Percentiles rank a stretch among this genome's conserved stretches.
These are phyloP conservation scores for Heliconius ethilla DNA, from an alignment of 2,888 invertebrate genomes.

Conservation along the genomic window DNA sequence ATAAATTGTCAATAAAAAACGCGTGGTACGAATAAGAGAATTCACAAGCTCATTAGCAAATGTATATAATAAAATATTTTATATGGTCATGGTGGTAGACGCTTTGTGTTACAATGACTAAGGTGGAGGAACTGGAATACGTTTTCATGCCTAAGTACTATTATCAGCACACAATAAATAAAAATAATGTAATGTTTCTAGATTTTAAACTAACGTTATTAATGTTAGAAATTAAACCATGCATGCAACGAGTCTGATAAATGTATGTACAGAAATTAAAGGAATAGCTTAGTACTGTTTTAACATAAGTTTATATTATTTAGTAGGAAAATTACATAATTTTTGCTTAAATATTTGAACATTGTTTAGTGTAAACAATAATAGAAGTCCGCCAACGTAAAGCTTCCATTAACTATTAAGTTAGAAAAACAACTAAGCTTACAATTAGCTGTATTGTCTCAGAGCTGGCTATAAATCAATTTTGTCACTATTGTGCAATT, in stretches of 20 bases:
- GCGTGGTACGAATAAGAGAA: not conserved
- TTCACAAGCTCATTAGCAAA: slow-evolving; percentile 4
- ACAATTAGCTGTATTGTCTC: slow-evolving; percentile 72
- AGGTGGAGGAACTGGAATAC: slow-evolving; percentile 33
- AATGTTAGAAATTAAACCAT: slow-evolving; percentile 10
- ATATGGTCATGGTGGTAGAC: slow-evolving; percentile 31
- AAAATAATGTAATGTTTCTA: slow-evolving; percentile 1
- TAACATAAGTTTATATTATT: not conserved
- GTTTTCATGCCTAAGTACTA: slow-evolving; percentile 38
- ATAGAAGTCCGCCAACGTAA: slow-evolving; percentile 43
- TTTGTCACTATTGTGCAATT: slow-evolving; percentile 20
- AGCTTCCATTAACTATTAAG: slow-evolving; percentile 6
- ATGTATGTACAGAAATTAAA: not conserved
- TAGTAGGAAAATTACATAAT: not conserved
- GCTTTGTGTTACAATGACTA: slow-evolving; percentile 33
- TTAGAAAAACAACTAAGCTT: slow-evolving; percentile 48
- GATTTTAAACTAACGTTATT: slow-evolving; percentile 17
- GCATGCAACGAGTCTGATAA: slow-evolving; percentile 27
- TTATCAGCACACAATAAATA: slow-evolving; percentile 41
- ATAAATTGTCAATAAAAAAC: slow-evolving; percentile 24
- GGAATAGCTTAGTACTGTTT: not conserved
- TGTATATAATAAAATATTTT: slow-evolving; percentile 19
- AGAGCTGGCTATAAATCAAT: slow-evolving; percentile 46
- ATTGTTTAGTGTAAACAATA: slow-evolving; percentile 19
- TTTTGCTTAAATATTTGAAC: not conserved